Evolutionary conservation across 2,888 invertebrate species (phyloP), one percentile per base, ranked within the genome.

Genomic region (Bellardia bayeri): DNA sequence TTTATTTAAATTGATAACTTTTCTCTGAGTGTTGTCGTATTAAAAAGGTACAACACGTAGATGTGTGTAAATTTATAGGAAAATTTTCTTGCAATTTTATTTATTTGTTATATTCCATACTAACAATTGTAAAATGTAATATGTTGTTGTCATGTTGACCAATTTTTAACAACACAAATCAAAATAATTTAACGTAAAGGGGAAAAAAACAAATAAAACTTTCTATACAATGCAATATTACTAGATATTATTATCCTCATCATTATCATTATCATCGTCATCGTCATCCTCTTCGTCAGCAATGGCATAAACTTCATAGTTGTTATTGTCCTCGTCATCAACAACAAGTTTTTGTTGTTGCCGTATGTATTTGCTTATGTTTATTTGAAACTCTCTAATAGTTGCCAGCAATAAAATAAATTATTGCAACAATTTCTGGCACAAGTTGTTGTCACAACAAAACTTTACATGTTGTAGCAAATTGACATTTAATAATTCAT

Each of bases 401-500:
- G 88, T 86, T 86, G 83, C 76, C 76, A 85, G 82, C 86, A 86
- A 88, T 88, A 83, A 85, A 88, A 86, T 86, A 88, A 85, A 86
- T 88, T 88, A 86, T 86, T 83, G 83, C 76, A 86, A 88, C 88
- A 85, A 88, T 88, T 86, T 83, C 88, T 80, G 78, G 86, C 86
- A 86, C 83, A 86, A 86, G 82, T 85, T 82, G 82, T 87, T 85
- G 88, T 85, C 84, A 86, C 82, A 87, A 87, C 85, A 82, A 87
- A 85, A 87, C 74, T 88, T 88, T 87, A 87, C 88, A 87, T 88
- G 78, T 85, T 86, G 86, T 88, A 86, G 85, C 88, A 88, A 87
- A 89, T 89, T 89, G 89, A 87, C 87, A 88, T 88, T 89, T 89
- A 87, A 88, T 88, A 89, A 89, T 89, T 89, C 84, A 89, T 88